These are phyloP conservation scores for Marmota monax DNA, from an alignment of 2,113 vertebrate species.

Conservation along the genomic window DNA sequence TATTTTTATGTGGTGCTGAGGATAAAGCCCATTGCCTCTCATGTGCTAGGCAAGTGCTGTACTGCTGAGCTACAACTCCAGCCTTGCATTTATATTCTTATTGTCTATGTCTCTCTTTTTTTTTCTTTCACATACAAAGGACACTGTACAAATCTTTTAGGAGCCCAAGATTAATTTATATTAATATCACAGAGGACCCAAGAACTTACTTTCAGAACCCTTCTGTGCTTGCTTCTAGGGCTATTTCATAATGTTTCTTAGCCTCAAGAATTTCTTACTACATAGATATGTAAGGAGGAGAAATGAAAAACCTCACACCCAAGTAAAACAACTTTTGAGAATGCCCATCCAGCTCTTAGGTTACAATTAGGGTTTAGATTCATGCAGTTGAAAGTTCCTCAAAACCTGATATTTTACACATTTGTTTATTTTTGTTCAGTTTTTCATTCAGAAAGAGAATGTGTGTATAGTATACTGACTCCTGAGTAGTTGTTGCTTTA, in stretches of 20 bases:
- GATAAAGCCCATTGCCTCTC: too few relatives aligned
- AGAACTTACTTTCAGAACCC: constrained; percentile 45
- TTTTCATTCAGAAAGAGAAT: neutral
- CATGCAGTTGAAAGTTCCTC: neutral
- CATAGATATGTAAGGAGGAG: neutral
- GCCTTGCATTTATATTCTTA: neutral
- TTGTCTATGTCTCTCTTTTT: neutral
- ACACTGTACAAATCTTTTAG: neutral
- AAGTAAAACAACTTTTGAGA: constrained; percentile 56
- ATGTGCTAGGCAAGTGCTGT: too few relatives aligned
- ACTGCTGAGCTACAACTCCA: too few relatives aligned
- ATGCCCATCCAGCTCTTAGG: constrained; percentile 14
- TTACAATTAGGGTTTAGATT: constrained; percentile 22
- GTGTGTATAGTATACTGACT: neutral
- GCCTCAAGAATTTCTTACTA: neutral
- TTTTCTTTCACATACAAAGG: neutral
- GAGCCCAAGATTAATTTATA: neutral
- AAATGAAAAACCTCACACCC: neutral
- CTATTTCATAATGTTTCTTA: constrained; percentile 48
- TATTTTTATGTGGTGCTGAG: too few relatives aligned
- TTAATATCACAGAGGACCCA: neutral
- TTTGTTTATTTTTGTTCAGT: neutral
- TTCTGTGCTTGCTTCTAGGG: neutral
- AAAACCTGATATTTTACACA: neutral
- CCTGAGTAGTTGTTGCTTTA: neutral